phyloP scores from a whole-genome alignment of 1,140 invertebrate species.

The Limonius californicus region DNA sequence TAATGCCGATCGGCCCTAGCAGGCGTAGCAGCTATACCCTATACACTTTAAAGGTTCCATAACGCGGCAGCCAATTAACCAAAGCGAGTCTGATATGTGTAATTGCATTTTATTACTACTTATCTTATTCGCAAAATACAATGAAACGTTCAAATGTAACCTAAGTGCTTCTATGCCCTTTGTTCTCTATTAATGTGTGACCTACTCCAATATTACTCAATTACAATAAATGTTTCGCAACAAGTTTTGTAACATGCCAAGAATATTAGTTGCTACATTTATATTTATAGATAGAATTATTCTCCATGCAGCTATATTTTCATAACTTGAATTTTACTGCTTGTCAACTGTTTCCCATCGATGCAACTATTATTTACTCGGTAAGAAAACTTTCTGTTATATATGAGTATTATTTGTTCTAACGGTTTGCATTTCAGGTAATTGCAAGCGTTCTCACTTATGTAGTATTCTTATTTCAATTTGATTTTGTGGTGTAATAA shows the following conservation, averaged over 20 bases:
- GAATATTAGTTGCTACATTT: background rate
- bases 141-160: no score
- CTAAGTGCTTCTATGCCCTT: no score
- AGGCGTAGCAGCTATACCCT: no score
- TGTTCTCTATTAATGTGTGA: no score
- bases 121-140: no score
- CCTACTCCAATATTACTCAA: background rate
- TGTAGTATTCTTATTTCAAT: background rate
- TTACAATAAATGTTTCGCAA: background rate
- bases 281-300: conserved; percentile 21
- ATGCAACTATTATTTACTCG: conserved; percentile 24
- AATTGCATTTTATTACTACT: no score
- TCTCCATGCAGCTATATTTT: conserved; percentile 23
- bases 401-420: background rate
- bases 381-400: conserved; percentile 16
- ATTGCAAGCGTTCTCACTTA: background rate
- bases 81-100: no score
- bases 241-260: no score
- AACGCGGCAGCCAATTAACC: no score
- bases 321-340: conserved; percentile 18
- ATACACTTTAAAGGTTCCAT: no score
- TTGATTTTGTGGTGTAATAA: background rate
- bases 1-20: no score
- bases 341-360: conserved; percentile 25
- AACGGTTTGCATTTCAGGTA: background rate